A percentile compares a stretch with the other conserved stretches of the same genome.
Conservation (phyloP, 2,113 vertebrate genomes). For the Piliocolobus tephrosceles region DNA sequence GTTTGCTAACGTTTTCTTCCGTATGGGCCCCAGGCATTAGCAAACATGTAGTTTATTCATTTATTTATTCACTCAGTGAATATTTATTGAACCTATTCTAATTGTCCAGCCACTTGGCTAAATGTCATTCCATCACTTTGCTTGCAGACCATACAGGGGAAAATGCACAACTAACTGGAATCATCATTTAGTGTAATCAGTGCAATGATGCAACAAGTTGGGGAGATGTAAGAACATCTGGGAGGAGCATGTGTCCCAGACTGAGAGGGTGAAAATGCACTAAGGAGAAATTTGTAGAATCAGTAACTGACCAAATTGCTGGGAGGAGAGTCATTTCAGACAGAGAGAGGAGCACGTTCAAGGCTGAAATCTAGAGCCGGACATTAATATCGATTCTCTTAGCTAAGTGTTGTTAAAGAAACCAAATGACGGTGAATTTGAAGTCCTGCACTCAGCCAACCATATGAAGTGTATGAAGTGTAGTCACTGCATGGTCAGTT, state of each 20-base stretch:
- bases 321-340: not conserved
- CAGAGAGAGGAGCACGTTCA: accelerated
- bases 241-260: accelerated
- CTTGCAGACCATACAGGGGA: not conserved
- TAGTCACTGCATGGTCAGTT: not conserved
- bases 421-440: accelerated
- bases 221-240: accelerated
- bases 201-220: accelerated
- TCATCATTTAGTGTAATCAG: accelerated
- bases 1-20: not conserved
- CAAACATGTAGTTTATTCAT: accelerated
- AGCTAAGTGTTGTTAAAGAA: accelerated
- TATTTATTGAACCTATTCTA: too few relatives aligned
- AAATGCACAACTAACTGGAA: accelerated
- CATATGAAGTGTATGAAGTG: accelerated
- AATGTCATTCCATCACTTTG: too few relatives aligned
- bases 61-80: too few relatives aligned
- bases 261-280: not conserved
- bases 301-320: accelerated
- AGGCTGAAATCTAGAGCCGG: accelerated
- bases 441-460: not conserved
- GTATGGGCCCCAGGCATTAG: not conserved
- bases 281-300: too few relatives aligned
- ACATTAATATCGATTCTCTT: accelerated
- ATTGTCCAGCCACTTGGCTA: not conserved